These are phyloP conservation scores for Heteractis magnifica DNA, from an alignment of 92 coral and sea anemone species.

Conservation along the genomic window DNA sequence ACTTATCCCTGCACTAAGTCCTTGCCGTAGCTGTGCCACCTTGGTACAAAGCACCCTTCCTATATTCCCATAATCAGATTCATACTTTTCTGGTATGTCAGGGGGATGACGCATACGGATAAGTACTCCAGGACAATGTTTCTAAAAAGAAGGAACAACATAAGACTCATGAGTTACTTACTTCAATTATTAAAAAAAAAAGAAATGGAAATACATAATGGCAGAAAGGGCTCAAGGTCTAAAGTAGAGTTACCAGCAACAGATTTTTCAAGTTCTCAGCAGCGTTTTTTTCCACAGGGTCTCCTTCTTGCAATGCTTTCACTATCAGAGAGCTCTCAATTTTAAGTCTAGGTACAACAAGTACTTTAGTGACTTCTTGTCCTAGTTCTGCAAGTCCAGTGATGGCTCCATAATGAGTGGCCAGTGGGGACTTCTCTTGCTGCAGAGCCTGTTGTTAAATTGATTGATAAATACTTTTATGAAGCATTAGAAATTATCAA, in stretches of 20 bases:
- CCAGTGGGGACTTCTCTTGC: conserved; percentile 83
- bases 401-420: conserved; percentile 96
- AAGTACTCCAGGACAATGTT: conserved; percentile 90
- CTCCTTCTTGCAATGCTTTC: conserved; percentile 66
- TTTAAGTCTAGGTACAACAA: conserved; percentile 82
- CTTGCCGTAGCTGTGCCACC: conserved; percentile 86
- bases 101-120: conserved; percentile 86
- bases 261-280: conserved; percentile 92
- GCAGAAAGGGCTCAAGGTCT: background rate
- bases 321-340: conserved; percentile 77
- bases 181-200: too few species aligned
- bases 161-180: background rate
- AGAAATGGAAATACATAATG: background rate
- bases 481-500: too few species aligned
- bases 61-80: conserved; percentile 77
- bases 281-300: conserved; percentile 86
- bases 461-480: background rate
- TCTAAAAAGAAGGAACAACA: conserved; percentile 41
- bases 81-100: conserved; percentile 81
- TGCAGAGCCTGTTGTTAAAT: conserved; percentile 76
- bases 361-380: conserved; percentile 91
- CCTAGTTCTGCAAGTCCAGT: conserved; percentile 97
- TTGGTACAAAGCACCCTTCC: conserved; percentile 76
- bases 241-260: conserved; percentile 44
- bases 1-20: conserved; percentile 67